Evolutionary conservation across 2,797 vertebrate genomes (phyloP), one percentile per base, ranked within the genome.

Genomic region (Melanotaenia trifasciata): DNA sequence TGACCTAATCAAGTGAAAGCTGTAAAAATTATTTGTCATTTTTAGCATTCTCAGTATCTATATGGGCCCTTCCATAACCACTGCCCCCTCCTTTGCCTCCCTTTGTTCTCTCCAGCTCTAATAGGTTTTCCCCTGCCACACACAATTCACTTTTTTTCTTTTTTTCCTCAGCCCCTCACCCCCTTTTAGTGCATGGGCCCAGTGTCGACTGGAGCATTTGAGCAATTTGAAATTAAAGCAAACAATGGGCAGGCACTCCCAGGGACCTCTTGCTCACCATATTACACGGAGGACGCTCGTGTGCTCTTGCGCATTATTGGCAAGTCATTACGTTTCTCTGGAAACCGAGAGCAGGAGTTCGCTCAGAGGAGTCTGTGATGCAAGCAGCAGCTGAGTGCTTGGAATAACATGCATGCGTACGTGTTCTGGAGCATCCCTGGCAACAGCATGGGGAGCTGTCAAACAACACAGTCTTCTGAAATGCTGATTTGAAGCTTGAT

Each of bases 161-260:
- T 91, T 92, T 91, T 86, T 79, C 45, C 47, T 83, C 68, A 78
- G 68, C 77, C 84, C 85, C 88, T 72, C 80, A 74, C 73, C 87
- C 89, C 86, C 84, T 92, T 93, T 93, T 92, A 92, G 89, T 88
- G 86, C 89, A 91, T 43, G 84, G 86, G 86, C 91, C 88, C 90
- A 93, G 89, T 93, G 92, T 94, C 90, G 93, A 94, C 90, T 93
- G 87, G 89, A 93, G 94, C 92, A 92, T 94, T 94, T 93, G 93
- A 94, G 93, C 93, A 94, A 94, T 94, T 93, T 93, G 92, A 94
- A 94, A 94, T 94, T 94, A 94, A 94, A 93, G 93, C 92, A 93
- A 94, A 94, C 93, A 94, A 94, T 91, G 92, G 92, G 84, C 87
- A 91, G 91, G 89, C 94, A 92, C 93, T 94, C 92, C 91, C 90